Evolutionary conservation across 2,113 vertebrate genomes (phyloP), one percentile per base, ranked within the genome.

Genomic region (Tragelaphus imberbis): DNA sequence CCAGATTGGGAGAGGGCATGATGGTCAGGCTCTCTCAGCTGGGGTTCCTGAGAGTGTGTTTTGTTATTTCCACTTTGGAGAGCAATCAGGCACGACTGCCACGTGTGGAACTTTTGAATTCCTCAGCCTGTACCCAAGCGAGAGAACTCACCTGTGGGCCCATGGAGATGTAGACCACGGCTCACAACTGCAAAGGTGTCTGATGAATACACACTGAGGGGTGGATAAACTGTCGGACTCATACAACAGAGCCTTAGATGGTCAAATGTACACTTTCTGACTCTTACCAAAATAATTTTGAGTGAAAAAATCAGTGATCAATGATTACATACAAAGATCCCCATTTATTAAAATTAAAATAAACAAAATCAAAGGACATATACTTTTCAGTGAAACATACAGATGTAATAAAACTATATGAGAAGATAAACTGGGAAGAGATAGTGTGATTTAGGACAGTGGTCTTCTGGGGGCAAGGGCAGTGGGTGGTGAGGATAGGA

Each of bases 211-310:
- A 8, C 5, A 6, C 15, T 17, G 23, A 4, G 3, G 14, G 36
- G 6, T 3, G 9, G 90, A 16, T 0, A 19, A 1, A n/a, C 1
- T 27, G n/a, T 0, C 7, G 6, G 9, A 1, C 1, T n/a, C 49
- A 55, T 0, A 5, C 2, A 5, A 1, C 3, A 33, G 33, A 12
- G 17, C 1, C 8, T 4, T 10, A 2, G 1, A 19, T 16, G 21
- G 80, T 2, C 25, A 21, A 58, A 63, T 16, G 36, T 12, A 11
- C 2, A 9, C 14, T 36, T 15, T 40, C 6, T 59, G 36, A 30
- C 16, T 33, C 51, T 25, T 25, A 6, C 6, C 25, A 19, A 33
- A 17, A 11, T 1, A 21, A 55, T 44, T 77, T 27, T 49, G 13
- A 75, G 21, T 15, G 28, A 25, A 49, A 89, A 58, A 33, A 12